Evolutionary conservation across 2,888 invertebrate species (phyloP), one percentile per base, ranked within the genome.

Genomic region (Microplitis manilae): DNA sequence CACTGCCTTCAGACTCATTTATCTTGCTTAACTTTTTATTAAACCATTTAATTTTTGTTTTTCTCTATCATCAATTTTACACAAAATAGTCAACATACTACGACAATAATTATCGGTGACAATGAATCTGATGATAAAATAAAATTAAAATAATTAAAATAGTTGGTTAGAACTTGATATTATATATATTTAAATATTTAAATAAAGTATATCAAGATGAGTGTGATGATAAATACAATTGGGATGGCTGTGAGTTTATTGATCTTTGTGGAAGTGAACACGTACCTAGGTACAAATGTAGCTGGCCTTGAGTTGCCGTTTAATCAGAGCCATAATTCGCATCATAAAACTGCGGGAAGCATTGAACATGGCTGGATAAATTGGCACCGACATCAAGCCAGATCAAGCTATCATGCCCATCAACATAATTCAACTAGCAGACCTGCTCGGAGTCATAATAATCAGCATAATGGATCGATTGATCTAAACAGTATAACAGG

Each of bases 1-100:
- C 83, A 85, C 86, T 83, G 86, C 84, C 86, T 84, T 86, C 84
- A 84, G 83, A 87, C 84, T 83, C 85, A 86, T 85, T 86, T 60
- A 68, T 40, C 67, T 59, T 50, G 13, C 20, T 15, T 30, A 73
- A 59, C 59, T 15, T 40, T 6, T n/a, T 15, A 17, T 8, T 30
- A 41, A 40, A 41, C n/a, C 7, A 40, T 38, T 17, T 72, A 0
- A 6, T 15, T 64, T 64, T 17, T 4, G 6, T 64, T 0, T 17
- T 40, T 15, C 40, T 39, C 62, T 15, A 50, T 50, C 41, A 62
- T 64, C 0, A 9, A 6, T 64, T 9, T 15, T 73, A 68, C n/a
- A 30, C 30, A 30, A 30, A 30, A 30, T 30, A 30, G 30, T 30
- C 30, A 4, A 30, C 30, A 30, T 30, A 50, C 9, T 13, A 50